A percentile compares a stretch with the other conserved stretches of the same genome.
These are phyloP conservation scores for Papilio gigon DNA, from an alignment of 2,888 invertebrate species.

Conservation along the genomic window DNA sequence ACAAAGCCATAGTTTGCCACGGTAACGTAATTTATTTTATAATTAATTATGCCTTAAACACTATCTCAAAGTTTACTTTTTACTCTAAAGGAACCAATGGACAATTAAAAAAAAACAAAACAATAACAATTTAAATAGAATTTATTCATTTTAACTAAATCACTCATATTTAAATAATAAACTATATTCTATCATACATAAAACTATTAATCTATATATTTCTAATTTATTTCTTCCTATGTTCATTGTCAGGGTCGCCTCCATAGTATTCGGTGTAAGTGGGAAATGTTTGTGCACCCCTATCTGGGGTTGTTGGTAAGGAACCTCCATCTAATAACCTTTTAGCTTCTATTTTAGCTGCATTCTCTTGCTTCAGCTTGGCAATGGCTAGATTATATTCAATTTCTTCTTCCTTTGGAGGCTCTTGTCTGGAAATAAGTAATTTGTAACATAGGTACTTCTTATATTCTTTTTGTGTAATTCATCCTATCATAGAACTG, in stretches of 20 bases:
- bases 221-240: slow-evolving; percentile 45
- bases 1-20: no score
- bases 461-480: background rate
- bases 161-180: slow-evolving; percentile 8
- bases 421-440: slow-evolving; percentile 71
- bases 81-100: background rate
- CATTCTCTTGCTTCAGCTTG: slow-evolving; percentile 88
- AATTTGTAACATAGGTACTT: slow-evolving; percentile 3
- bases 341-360: slow-evolving; percentile 85
- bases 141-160: slow-evolving; percentile 1
- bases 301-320: slow-evolving; percentile 57
- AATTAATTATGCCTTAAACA: no score
- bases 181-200: slow-evolving; percentile 33
- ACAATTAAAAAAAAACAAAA: slow-evolving; percentile 2
- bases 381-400: slow-evolving; percentile 86
- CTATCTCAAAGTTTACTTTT: background rate
- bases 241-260: slow-evolving; percentile 59
- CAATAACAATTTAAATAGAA: background rate
- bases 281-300: slow-evolving; percentile 77
- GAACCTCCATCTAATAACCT: slow-evolving; percentile 77
- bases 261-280: slow-evolving; percentile 84
- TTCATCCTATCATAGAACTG: background rate
- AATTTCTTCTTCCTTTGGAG: slow-evolving; percentile 89
- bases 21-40: no score
- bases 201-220: slow-evolving; percentile 26